These are phyloP conservation scores for Phasia obesa DNA, from an alignment of 2,888 invertebrate genomes.

Conservation along the genomic window DNA sequence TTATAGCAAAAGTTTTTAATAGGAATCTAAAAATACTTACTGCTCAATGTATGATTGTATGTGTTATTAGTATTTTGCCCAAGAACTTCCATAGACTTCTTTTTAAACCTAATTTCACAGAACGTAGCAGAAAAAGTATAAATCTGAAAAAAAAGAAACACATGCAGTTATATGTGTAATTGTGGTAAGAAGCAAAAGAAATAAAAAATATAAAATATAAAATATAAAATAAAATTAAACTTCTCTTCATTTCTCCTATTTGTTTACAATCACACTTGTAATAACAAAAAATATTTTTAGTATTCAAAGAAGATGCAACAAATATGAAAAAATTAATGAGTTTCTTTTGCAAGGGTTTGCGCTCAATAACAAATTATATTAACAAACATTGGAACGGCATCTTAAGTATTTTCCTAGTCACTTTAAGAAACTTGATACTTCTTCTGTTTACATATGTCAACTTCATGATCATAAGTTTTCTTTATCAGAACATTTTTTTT, in stretches of 20 bases:
- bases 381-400: background rate
- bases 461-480: background rate
- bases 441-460: background rate
- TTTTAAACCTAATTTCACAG: conserved; percentile 19
- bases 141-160: conserved; percentile 37
- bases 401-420: background rate
- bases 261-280: conserved; percentile 19
- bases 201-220: background rate
- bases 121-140: background rate
- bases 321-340: background rate
- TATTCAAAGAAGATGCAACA: conserved; percentile 44
- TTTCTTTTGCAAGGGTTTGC: conserved; percentile 41
- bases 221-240: conserved; percentile 4
- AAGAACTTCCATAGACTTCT: conserved; percentile 23
- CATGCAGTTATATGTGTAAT: conserved; percentile 60
- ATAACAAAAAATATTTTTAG: conserved; percentile 14
- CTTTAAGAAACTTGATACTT: background rate
- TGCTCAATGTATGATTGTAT: background rate
- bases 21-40: background rate
- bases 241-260: conserved; percentile 40
- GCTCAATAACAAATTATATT: background rate
- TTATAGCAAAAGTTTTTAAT: conserved; percentile 1
- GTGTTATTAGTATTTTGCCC: conserved; percentile 4
- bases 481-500: too few species aligned
- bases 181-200: conserved; percentile 51